Evolutionary conservation across 2,113 vertebrate species (phyloP), one percentile per base, ranked within the genome.

Genomic region (Charadrius vociferus): DNA sequence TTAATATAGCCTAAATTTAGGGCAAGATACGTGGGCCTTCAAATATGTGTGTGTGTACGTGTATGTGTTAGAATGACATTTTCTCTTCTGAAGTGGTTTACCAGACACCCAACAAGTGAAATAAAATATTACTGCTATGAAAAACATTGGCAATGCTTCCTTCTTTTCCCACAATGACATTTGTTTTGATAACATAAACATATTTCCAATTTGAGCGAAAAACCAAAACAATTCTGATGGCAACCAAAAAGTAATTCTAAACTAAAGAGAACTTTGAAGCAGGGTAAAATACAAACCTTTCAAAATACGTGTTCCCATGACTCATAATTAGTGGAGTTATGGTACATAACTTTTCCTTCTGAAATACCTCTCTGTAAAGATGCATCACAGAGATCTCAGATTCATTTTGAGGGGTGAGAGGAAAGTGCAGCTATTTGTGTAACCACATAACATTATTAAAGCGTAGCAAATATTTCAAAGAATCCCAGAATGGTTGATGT

Each of bases 161-260:
- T 79, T 86, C 39, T 93, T 88, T 82, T 91, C 49, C n/a, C 74
- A 68, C 27, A 90, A 65, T 7, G 45, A 71, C 52, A 95, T 84
- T 93, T 85, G 66, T 75, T 89, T 90, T 75, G 94, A 88, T 66
- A 93, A 80, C 26, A 83, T 32, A 89, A 92, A 86, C 27, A 27
- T 85, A 93, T 82, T 96, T 89, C 78, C 56, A 79, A 58, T 79
- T 82, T 80, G 62, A 82, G 32, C 37, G 89, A 80, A 89, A 85
- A 17, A 7, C 11, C 30, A 68, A 56, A 91, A 41, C 50, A 88
- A 85, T 80, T 85, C 23, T 90, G 59, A 87, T 34, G 53, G 58
- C 58, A 85, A 91, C 16, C 34, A 81, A 92, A 68, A 85, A 55
- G 29, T 32, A 87, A 85, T 43, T 45, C 4, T 66, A 47, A 95